Base-by-base conservation (phyloP, 2,888 invertebrate genomes). In the Parascotia fuliginaria region DNA sequence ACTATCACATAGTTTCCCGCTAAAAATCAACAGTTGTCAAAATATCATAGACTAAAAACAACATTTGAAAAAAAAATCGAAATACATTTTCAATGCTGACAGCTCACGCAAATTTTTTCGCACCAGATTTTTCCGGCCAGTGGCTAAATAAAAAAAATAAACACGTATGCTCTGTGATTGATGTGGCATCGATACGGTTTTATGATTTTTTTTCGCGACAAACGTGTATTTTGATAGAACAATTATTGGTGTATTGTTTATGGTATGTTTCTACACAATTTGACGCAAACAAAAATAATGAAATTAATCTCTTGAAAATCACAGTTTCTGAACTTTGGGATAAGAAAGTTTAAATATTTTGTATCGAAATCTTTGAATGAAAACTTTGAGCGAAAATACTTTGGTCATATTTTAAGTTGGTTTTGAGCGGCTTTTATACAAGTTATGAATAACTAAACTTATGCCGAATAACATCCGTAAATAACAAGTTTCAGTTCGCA, bases 111-210 rank as follows among this genome's bases (percentile, higher is more conserved):
- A 41, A 55, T 15, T 43, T 41, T 48, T 59, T 38, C 42, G 51
- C 29, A 47, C 55, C 59, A 24, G 39, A 51, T 51, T 57, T 46
- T 54, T 54, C 52, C 7, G 4, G 1, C 37, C 37, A 12, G 32
- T 11, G 22, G 31, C 24, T 39, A 50, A 38, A 59, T 40, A 37
- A 42, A 52, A 54, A 65, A 57, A 50, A 51, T 50, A 54, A 42
- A 47, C 48, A 49, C 56, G 50, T 60, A 55, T 54, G 56, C 42
- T 27, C 11, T 13, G 15, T 68, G 71, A 70, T 70, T 68, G 64
- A 70, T 70, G 65, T 45, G 39, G 38, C 42, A 53, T 62, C 51
- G 65, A 55, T 63, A 58, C 32, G 45, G 19, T 58, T 57, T 55
- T 66, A 62, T 62, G 61, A 54, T 59, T 57, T 59, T 62, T 65